Percentiles rank a stretch among this genome's conserved stretches.
Evolutionary conservation across 2,113 vertebrate species (phyloP).

Genomic region (Tachycineta bicolor): DNA sequence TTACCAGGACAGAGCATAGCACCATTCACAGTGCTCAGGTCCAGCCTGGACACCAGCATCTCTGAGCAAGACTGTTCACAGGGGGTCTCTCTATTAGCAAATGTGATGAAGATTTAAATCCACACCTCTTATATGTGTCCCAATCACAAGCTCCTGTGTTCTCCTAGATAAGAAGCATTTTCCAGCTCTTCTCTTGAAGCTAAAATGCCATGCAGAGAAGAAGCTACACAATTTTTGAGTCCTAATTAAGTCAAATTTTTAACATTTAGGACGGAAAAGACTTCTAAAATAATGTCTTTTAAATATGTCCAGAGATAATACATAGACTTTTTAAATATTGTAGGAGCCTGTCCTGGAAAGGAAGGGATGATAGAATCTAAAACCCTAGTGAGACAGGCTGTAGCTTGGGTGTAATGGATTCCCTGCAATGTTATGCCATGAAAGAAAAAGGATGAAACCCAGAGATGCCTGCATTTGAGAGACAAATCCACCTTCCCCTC

Average conservation of each 20-base stretch:
- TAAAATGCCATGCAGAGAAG: background rate
- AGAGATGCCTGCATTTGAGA: background rate
- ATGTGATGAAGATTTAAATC: background rate
- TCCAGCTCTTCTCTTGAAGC: background rate
- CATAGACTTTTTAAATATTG: background rate
- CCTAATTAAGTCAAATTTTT: background rate
- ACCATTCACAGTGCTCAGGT: rapidly evolving
- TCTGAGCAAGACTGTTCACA: background rate
- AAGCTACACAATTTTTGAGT: background rate
- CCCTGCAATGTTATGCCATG: background rate
- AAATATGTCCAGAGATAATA: background rate
- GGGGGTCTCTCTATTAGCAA: background rate
- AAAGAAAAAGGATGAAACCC: background rate
- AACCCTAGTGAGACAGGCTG: background rate
- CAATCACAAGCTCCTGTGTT: background rate
- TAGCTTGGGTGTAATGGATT: background rate
- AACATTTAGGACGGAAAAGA: background rate
- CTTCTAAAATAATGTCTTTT: background rate
- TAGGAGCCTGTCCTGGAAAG: background rate
- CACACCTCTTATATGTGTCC: background rate
- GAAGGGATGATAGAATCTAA: background rate
- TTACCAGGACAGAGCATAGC: background rate
- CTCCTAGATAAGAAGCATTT: background rate
- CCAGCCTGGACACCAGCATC: background rate
- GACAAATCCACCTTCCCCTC: background rate